Conservation (phyloP, 2,797 vertebrate genomes). For the Crocodylus rhombifer region DNA sequence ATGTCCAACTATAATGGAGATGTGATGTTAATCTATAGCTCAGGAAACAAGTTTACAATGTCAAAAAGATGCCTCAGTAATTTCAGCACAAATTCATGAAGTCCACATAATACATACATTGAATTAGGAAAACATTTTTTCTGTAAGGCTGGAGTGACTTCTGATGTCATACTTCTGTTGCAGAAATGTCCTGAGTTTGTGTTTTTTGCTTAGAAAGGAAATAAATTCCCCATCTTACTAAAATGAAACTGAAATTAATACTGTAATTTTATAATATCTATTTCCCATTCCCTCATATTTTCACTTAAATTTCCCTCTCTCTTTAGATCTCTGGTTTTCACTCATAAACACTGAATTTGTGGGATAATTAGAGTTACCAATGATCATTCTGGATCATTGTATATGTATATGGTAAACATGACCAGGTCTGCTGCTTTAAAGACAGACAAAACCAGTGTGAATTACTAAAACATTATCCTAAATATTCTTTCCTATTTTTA, state of each 20-base stretch:
- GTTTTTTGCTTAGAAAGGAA: background rate
- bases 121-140: background rate
- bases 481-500: background rate
- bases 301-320: background rate
- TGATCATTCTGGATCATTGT: background rate
- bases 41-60: background rate
- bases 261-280: background rate
- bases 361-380: background rate
- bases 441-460: background rate
- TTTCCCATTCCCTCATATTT: background rate
- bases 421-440: background rate
- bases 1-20: background rate
- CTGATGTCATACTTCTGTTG: background rate
- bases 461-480: background rate
- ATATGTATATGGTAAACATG: too few species aligned
- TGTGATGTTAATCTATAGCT: background rate
- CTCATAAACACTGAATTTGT: background rate
- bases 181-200: too few species aligned
- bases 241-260: background rate
- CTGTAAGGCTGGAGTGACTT: background rate
- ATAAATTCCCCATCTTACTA: background rate
- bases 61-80: background rate
- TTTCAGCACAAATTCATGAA: background rate
- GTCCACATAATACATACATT: rapidly evolving
- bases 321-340: background rate